Evolutionary conservation across 2,888 invertebrate genomes (phyloP).

Genomic region (Brachypterus glaber): DNA sequence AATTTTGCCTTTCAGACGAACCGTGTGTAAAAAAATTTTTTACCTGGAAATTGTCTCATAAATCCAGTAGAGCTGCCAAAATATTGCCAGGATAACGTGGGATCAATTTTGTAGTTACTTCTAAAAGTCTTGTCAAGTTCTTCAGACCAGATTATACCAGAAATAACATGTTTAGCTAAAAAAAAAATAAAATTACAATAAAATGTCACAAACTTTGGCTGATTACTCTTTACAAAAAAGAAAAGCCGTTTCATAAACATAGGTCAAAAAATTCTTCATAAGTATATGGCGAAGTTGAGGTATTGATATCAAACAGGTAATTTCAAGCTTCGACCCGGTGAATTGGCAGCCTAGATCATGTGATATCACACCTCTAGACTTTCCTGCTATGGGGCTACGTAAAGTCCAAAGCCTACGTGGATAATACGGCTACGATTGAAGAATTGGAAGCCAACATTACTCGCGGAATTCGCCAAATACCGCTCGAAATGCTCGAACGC

Average conservation of each 20-base stretch:
- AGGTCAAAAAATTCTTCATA: background rate
- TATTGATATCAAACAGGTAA: constrained; percentile 1
- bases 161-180: constrained; percentile 73
- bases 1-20: background rate
- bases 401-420: constrained; percentile 4
- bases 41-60: constrained; percentile 93
- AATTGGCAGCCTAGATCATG: constrained; percentile 7
- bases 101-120: constrained; percentile 76
- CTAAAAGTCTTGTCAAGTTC: constrained; percentile 82
- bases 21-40: constrained; percentile 13
- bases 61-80: constrained; percentile 97
- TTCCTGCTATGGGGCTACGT: constrained; percentile 1
- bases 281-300: too few species aligned
- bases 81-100: constrained; percentile 92
- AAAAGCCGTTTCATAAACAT: background rate
- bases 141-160: constrained; percentile 94
- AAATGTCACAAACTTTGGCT: background rate
- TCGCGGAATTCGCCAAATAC: constrained; percentile 9
- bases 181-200: constrained; percentile 18
- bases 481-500: constrained; percentile 10
- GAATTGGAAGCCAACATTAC: constrained; percentile 7
- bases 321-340: constrained; percentile 2
- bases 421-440: constrained; percentile 8
- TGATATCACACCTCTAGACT: background rate
- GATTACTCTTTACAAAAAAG: too few species aligned